Base-by-base conservation (phyloP, 2,888 invertebrate genomes). In the Eledone cirrhosa region DNA sequence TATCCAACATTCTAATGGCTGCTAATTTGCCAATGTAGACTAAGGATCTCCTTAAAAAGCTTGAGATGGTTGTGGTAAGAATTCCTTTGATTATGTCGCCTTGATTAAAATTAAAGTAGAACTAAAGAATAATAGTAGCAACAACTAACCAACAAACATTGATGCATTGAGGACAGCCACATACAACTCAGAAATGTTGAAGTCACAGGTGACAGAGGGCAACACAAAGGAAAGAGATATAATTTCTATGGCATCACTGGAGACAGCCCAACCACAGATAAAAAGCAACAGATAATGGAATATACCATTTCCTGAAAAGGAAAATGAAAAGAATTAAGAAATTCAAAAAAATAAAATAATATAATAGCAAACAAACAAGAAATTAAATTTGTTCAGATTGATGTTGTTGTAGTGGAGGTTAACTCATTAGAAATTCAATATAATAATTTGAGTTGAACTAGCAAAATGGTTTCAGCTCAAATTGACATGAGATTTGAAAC, bases 191-290 rank as follows among this genome's bases (percentile, higher is more conserved):
- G 94, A 94, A 87, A 97, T 93, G 84, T 95, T 92, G 91, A 97
- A 93, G 93, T 97, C 97, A 93, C 97, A 97, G 92, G 96, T 95
- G 84, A 97, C 97, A 87, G 96, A 95, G 74, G 97, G 97, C 83
- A 97, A 92, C 91, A 97, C 95, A 93, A 97, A 97, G 85, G 97
- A 97, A 94, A 97, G 93, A 84, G 91, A 90, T 33, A 97, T 95
- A 92, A 97, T 96, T 92, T 97, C 97, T 94, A 97, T 96, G 93
- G 97, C 96, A 93, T 97, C 97, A 91, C 96, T 96, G 85, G 95
- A 92, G 89, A 95, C 95, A 91, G 97, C 96, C 92, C 97, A 95
- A 86, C 97, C 97, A 92, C 97, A 97, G 91, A 97, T 94, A 90
- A 95, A 94, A 93, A 97, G 92, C 90, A 97, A 93, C 89, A 95